These are phyloP conservation scores for Ageneiosus marmoratus DNA, from an alignment of 2,113 vertebrate species.

Conservation along the genomic window DNA sequence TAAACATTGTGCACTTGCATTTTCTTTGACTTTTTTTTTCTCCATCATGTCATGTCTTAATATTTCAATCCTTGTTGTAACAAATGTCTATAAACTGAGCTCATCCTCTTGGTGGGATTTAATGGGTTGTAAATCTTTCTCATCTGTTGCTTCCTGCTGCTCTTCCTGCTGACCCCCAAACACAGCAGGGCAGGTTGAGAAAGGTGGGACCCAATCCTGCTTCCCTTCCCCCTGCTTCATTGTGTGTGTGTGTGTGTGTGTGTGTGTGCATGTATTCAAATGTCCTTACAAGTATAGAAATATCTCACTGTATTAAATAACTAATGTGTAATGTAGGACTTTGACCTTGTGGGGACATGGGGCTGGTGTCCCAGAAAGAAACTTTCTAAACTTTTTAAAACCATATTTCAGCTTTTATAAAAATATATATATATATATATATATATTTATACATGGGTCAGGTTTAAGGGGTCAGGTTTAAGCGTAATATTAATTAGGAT, in stretches of 20 bases:
- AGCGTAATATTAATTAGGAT: neutral
- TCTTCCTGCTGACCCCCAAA: conserved; percentile 14
- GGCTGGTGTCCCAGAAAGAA: neutral
- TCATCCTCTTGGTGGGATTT: conserved; percentile 26
- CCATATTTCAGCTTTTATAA: neutral
- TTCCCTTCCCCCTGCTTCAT: neutral
- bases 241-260: neutral
- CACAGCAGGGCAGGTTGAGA: conserved; percentile 12
- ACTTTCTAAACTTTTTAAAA: neutral
- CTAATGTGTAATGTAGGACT: neutral
- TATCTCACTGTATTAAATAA: neutral
- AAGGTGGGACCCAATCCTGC: neutral
- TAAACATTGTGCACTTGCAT: neutral
- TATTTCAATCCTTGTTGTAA: neutral
- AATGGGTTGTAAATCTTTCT: conserved; percentile 38
- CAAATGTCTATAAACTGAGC: conserved; percentile 29
- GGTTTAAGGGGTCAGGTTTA: neutral
- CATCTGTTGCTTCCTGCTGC: conserved; percentile 15
- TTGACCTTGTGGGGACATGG: neutral
- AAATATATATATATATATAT: no score
- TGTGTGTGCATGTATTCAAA: neutral
- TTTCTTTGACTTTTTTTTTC: neutral
- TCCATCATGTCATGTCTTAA: neutral
- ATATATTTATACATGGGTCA: no score
- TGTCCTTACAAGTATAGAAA: neutral